Evolutionary conservation across 1,140 invertebrate species (phyloP).

Genomic region (Drosophila micromelanica): DNA sequence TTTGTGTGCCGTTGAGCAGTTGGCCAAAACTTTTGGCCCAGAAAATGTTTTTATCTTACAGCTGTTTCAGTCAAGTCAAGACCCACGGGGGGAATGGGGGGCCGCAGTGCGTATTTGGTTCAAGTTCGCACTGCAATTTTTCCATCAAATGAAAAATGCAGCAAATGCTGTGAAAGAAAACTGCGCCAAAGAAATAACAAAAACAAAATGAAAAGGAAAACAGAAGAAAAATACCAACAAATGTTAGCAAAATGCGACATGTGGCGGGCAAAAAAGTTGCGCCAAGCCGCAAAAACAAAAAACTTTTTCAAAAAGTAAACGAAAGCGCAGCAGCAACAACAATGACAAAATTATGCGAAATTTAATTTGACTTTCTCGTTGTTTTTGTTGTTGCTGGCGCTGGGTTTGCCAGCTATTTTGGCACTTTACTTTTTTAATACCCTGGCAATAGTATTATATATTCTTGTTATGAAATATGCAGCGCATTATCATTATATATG

Average conservation of each 20-base stretch:
- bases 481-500: no score
- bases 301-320: slow-evolving; percentile 55
- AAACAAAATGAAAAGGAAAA: not conserved
- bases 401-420: slow-evolving; percentile 62
- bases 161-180: slow-evolving; percentile 43
- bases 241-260: slow-evolving; percentile 75
- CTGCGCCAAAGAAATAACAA: slow-evolving; percentile 67
- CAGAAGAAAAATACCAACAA: slow-evolving; percentile 39
- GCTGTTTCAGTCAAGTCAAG: slow-evolving; percentile 28
- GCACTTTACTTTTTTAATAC: slow-evolving; percentile 59
- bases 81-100: not conserved
- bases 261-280: slow-evolving; percentile 66
- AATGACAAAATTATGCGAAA: slow-evolving; percentile 76
- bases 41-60: slow-evolving; percentile 43
- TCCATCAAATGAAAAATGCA: slow-evolving; percentile 61
- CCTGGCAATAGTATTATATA: no score
- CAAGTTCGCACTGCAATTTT: slow-evolving; percentile 69
- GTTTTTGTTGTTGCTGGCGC: slow-evolving; percentile 47
- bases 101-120: slow-evolving; percentile 66
- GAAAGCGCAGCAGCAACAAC: slow-evolving; percentile 52
- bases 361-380: slow-evolving; percentile 78
- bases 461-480: no score
- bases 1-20: slow-evolving; percentile 40
- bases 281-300: slow-evolving; percentile 80
- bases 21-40: slow-evolving; percentile 38